Percentiles rank a stretch among this genome's conserved stretches.
Evolutionary conservation across 2,113 vertebrate genomes (phyloP).

Genomic region (Thermophis baileyi): DNA sequence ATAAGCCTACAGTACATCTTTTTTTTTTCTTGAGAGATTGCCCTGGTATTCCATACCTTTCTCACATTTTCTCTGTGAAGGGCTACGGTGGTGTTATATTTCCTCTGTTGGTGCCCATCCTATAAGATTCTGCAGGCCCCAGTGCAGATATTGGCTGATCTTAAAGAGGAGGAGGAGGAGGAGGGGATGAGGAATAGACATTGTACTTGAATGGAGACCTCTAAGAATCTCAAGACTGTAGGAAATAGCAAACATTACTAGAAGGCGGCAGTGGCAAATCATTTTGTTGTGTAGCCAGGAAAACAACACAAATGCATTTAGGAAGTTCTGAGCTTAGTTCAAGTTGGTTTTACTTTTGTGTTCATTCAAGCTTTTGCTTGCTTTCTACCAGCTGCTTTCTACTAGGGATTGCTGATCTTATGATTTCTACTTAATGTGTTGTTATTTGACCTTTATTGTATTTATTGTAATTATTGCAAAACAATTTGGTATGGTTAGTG

Average conservation of each 20-base stretch:
- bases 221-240: background rate
- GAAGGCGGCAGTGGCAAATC: background rate
- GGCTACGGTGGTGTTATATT: background rate
- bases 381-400: background rate
- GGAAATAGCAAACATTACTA: background rate
- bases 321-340: background rate
- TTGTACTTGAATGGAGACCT: background rate
- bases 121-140: background rate
- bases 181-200: background rate
- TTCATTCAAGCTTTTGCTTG: background rate
- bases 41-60: background rate
- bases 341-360: background rate
- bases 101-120: background rate
- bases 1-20: background rate
- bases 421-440: background rate
- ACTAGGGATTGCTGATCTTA: background rate
- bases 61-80: background rate
- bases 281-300: background rate
- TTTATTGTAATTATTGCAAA: background rate
- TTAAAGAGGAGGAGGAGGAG: background rate
- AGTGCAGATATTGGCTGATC: background rate
- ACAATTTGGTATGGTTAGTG: background rate
- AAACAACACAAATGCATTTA: background rate
- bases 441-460: background rate
- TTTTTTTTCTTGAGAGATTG: background rate